Percentiles rank a stretch among this genome's conserved stretches.
Evolutionary conservation across 2,113 vertebrate genomes (phyloP).

Genomic region (Odocoileus virginianus): DNA sequence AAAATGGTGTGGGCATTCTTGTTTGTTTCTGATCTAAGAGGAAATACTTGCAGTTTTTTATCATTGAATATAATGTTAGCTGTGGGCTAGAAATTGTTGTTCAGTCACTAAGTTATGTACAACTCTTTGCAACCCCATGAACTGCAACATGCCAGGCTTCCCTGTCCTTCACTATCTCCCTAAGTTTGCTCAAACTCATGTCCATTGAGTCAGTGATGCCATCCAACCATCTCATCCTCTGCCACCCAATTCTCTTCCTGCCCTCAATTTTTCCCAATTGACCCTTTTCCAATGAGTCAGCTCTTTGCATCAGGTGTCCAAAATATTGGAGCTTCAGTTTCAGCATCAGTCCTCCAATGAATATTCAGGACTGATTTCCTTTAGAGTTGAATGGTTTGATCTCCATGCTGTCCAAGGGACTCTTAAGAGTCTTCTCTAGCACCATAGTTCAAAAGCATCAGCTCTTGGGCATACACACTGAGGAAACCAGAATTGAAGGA

Average conservation of each 20-base stretch:
- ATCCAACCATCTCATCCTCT: neutral
- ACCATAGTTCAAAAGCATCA: neutral
- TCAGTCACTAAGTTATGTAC: neutral
- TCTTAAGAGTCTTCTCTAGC: neutral
- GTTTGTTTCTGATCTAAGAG: neutral
- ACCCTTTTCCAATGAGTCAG: neutral
- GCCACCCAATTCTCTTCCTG: neutral
- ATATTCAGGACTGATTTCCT: neutral
- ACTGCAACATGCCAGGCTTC: neutral
- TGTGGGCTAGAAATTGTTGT: neutral
- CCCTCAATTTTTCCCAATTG: neutral
- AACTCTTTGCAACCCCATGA: neutral
- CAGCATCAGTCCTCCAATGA: neutral
- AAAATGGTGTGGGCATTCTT: neutral
- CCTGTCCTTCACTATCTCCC: neutral
- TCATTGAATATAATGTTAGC: neutral
- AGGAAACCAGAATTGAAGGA: neutral
- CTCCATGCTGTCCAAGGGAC: neutral
- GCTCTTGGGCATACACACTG: neutral
- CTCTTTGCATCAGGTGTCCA: neutral
- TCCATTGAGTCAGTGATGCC: neutral
- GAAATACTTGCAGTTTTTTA: neutral
- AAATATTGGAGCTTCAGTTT: neutral
- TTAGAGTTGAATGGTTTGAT: neutral
- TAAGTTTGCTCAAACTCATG: neutral